Conservation (phyloP, 2,113 vertebrate species). For the Sphyrna mokarran region DNA sequence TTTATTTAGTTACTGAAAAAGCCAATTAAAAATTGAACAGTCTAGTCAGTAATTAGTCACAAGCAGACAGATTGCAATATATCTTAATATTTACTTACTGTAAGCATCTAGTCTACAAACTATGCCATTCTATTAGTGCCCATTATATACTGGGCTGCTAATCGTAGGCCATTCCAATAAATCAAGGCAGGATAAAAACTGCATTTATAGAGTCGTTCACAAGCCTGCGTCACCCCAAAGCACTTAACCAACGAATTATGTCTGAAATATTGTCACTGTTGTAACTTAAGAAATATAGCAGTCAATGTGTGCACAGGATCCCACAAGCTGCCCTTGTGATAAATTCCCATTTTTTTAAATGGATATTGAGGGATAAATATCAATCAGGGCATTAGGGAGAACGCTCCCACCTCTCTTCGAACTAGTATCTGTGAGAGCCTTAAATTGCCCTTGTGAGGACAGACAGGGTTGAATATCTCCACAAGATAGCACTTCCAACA, state of each 20-base stretch:
- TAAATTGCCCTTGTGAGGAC: neutral
- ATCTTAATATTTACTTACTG: neutral
- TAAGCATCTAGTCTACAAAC: neutral
- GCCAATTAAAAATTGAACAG: neutral
- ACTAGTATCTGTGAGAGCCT: neutral
- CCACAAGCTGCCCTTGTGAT: neutral
- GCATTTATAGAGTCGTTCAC: neutral
- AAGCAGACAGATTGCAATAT: neutral
- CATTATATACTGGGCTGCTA: neutral
- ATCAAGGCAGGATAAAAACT: neutral
- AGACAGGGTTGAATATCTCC: neutral
- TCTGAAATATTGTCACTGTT: neutral
- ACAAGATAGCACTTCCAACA: neutral
- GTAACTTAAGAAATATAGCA: neutral
- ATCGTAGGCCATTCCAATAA: neutral
- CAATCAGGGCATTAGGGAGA: neutral
- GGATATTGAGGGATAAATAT: neutral
- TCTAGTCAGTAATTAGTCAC: neutral
- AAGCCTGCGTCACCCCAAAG: neutral
- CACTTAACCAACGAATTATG: neutral
- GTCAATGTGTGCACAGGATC: neutral
- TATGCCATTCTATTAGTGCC: no score
- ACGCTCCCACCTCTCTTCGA: neutral
- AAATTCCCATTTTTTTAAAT: neutral
- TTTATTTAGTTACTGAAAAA: neutral